Conservation (phyloP, 2,888 invertebrate species). For the Pogonocherus hispidulus region DNA sequence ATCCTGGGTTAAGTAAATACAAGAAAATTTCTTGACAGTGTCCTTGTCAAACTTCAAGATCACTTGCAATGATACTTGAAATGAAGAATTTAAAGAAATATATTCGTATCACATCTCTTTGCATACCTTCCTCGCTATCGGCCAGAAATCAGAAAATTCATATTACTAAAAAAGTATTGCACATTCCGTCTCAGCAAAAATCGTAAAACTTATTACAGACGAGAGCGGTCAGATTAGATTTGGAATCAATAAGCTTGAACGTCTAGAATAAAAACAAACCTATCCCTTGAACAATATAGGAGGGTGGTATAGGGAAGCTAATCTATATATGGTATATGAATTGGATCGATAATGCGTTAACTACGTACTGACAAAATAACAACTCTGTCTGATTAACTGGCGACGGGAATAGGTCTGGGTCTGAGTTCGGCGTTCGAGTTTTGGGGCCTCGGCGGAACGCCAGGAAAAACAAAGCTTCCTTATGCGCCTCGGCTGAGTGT, state of each 20-base stretch:
- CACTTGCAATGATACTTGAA: neutral
- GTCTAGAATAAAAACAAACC: slow-evolving; percentile 24
- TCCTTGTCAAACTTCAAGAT: no score
- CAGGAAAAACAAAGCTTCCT: slow-evolving; percentile 68
- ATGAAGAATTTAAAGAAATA: neutral
- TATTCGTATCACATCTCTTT: neutral
- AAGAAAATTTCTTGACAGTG: no score
- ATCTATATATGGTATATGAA: slow-evolving; percentile 52
- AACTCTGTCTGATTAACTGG: slow-evolving; percentile 65
- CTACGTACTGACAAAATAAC: slow-evolving; percentile 64
- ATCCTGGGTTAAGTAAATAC: no score
- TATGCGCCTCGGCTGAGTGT: slow-evolving; percentile 65
- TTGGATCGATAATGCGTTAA: slow-evolving; percentile 63
- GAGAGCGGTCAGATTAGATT: slow-evolving; percentile 16
- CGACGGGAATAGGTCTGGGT: slow-evolving; percentile 51
- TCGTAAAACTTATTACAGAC: slow-evolving; percentile 7
- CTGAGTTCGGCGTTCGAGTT: slow-evolving; percentile 40
- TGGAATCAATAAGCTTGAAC: slow-evolving; percentile 34
- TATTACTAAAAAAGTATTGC: neutral
- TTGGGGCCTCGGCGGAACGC: slow-evolving; percentile 59
- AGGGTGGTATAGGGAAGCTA: slow-evolving; percentile 15
- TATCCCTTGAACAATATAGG: slow-evolving; percentile 24
- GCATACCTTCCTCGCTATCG: no score
- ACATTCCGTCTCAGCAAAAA: neutral
- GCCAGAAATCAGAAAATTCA: neutral